A percentile compares a stretch with the other conserved stretches of the same genome.
phyloP scores from a whole-genome alignment of 2,113 vertebrate species.

The Dicentrarchus labrax region DNA sequence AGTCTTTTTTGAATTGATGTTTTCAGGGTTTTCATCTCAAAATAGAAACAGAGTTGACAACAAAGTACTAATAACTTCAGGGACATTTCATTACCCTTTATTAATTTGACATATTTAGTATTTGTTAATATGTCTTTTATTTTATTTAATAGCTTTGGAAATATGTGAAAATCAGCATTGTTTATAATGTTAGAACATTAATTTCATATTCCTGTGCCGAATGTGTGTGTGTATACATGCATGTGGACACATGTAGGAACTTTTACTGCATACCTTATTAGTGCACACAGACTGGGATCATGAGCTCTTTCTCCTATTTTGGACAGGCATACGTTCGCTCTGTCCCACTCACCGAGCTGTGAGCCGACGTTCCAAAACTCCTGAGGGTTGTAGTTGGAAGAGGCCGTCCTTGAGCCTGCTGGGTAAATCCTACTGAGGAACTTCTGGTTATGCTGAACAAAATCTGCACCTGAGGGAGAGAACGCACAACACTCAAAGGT shows the following conservation, averaged over 20 bases:
- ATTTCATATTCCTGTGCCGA: neutral
- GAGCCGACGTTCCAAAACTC: conserved; percentile 93
- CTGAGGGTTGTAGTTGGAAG: conserved; percentile 92
- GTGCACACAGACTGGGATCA: neutral
- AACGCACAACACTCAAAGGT: conserved; percentile 15
- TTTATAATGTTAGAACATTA: neutral
- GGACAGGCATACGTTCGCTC: neutral
- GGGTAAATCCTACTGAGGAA: conserved; percentile 93
- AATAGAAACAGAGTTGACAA: conserved; percentile 6
- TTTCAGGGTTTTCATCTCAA: conserved; percentile 20
- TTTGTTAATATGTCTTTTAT: neutral
- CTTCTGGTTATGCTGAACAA: conserved; percentile 85
- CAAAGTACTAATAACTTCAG: neutral
- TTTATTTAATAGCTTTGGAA: too few species aligned
- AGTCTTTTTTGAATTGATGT: neutral
- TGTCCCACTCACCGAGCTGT: conserved; percentile 85
- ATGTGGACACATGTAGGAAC: neutral
- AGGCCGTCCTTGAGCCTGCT: conserved; percentile 82
- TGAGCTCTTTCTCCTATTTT: neutral
- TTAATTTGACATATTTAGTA: neutral
- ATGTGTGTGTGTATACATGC: neutral
- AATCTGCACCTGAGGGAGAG: conserved; percentile 75
- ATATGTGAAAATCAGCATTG: neutral
- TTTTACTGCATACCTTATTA: neutral
- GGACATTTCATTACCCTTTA: neutral